Percentiles rank a stretch among this genome's conserved stretches.
These are phyloP conservation scores for Aurelia aurita DNA, from an alignment of 30 jellyfish, hydroid and myxozoan genomes.

Conservation along the genomic window DNA sequence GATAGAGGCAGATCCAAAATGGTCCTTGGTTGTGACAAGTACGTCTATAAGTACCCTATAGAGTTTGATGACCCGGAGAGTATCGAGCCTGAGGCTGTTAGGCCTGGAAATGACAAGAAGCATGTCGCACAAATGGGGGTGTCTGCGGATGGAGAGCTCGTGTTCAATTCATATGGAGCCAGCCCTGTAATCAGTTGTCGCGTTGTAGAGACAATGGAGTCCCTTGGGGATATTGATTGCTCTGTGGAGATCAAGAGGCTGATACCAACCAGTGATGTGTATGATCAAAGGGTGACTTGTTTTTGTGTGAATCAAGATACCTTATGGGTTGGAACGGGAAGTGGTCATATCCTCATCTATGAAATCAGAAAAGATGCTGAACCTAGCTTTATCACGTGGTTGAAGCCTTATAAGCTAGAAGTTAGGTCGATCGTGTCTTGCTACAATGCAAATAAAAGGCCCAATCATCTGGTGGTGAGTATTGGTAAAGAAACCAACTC, in stretches of 20 bases:
- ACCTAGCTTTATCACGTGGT: conserved; percentile 45
- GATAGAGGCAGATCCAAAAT: neutral
- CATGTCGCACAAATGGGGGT: conserved; percentile 45
- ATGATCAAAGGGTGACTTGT: conserved; percentile 86
- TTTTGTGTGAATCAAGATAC: conserved; percentile 77
- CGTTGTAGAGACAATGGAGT: conserved; percentile 13
- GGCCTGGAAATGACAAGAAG: conserved; percentile 23
- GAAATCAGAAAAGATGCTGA: conserved; percentile 21
- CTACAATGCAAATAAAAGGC: conserved; percentile 18
- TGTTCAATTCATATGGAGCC: conserved; percentile 63
- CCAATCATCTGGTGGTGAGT: conserved; percentile 64
- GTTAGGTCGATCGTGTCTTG: conserved; percentile 50
- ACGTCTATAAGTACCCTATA: conserved; percentile 46
- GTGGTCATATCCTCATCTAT: conserved; percentile 87
- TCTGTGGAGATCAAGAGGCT: conserved; percentile 46
- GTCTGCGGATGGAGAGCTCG: conserved; percentile 43
- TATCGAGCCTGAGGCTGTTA: neutral
- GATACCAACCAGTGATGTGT: conserved; percentile 52
- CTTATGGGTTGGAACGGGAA: conserved; percentile 96
- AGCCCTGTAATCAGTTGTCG: conserved; percentile 46
- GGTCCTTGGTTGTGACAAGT: conserved; percentile 56
- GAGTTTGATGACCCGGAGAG: conserved; percentile 2
- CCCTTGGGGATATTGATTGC: conserved; percentile 56
- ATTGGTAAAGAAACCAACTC: conserved; percentile 82
- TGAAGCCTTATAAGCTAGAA: conserved; percentile 85